These are phyloP conservation scores for Rhinophrynus dorsalis DNA, from an alignment of 2,797 vertebrate species.

Conservation along the genomic window DNA sequence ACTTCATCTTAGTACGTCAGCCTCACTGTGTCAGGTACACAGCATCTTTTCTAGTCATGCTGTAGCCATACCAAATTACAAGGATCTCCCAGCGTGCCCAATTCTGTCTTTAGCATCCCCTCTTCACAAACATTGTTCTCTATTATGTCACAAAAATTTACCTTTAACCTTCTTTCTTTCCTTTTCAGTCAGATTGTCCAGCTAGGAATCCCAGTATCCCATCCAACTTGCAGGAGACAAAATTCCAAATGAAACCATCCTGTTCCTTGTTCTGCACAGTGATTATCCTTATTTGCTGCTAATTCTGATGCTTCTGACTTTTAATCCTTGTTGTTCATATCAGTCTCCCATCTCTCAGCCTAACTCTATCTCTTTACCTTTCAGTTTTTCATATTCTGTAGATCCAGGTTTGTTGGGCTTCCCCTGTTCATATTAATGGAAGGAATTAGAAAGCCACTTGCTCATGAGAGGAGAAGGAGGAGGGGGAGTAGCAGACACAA, in stretches of 20 bases:
- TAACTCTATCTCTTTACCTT: not conserved
- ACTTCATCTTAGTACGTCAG: too few species aligned
- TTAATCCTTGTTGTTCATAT: conserved; percentile 29
- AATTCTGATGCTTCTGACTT: conserved; percentile 9
- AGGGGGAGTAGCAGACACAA: conserved; percentile 18
- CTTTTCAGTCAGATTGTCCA: conserved; percentile 20
- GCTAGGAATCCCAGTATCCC: conserved; percentile 45
- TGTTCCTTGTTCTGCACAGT: conserved; percentile 12
- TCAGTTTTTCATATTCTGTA: conserved; percentile 28
- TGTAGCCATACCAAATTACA: not conserved
- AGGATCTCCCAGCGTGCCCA: not conserved
- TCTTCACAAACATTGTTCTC: conserved; percentile 11
- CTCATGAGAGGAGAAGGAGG: conserved; percentile 32
- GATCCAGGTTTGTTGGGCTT: conserved; percentile 35
- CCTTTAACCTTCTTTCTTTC: conserved; percentile 33
- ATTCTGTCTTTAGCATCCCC: conserved; percentile 4
- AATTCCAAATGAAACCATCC: conserved; percentile 42
- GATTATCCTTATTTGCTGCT: conserved; percentile 12
- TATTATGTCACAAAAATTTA: conserved; percentile 5
- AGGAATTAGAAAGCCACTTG: conserved; percentile 48
- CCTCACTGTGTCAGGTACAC: not conserved
- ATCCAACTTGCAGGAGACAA: conserved; percentile 36
- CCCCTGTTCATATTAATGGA: conserved; percentile 45
- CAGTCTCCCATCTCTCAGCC: conserved; percentile 17
- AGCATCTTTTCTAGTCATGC: not conserved